A percentile compares a stretch with the other conserved stretches of the same genome.
These are phyloP conservation scores for Adoxophyes honmai DNA, from an alignment of 1,140 invertebrate genomes.

Conservation along the genomic window DNA sequence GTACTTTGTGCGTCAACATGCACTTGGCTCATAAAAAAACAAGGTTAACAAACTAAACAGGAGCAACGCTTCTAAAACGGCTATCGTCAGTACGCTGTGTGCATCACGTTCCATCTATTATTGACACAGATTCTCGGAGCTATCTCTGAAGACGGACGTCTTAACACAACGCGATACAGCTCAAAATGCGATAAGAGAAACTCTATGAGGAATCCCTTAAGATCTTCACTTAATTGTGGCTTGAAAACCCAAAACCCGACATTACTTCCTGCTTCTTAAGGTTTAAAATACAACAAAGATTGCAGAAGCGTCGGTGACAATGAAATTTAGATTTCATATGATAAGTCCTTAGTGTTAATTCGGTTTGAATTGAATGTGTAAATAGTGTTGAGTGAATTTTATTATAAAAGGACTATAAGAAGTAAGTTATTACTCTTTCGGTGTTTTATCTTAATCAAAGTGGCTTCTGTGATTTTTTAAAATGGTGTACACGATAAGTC, in stretches of 20 bases:
- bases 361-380: neutral
- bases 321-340: neutral
- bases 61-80: too few species aligned
- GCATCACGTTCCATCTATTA: conserved; percentile 1
- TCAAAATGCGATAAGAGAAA: neutral
- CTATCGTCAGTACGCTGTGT: neutral
- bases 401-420: neutral
- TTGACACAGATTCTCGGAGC: conserved; percentile 4
- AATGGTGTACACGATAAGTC: conserved; percentile 2
- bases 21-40: too few species aligned
- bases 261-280: neutral
- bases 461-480: conserved; percentile 5
- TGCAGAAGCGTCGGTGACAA: neutral
- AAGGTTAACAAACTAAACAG: too few species aligned
- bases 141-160: neutral
- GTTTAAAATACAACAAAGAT: neutral
- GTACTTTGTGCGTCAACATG: too few species aligned
- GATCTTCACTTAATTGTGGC: neutral
- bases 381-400: neutral
- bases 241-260: neutral
- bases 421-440: neutral
- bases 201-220: neutral
- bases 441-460: neutral
- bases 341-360: neutral
- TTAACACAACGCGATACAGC: neutral